A percentile compares a stretch with the other conserved stretches of the same genome.
These are phyloP conservation scores for Hydriomena furcata DNA, from an alignment of 2,888 invertebrate genomes.

Conservation along the genomic window DNA sequence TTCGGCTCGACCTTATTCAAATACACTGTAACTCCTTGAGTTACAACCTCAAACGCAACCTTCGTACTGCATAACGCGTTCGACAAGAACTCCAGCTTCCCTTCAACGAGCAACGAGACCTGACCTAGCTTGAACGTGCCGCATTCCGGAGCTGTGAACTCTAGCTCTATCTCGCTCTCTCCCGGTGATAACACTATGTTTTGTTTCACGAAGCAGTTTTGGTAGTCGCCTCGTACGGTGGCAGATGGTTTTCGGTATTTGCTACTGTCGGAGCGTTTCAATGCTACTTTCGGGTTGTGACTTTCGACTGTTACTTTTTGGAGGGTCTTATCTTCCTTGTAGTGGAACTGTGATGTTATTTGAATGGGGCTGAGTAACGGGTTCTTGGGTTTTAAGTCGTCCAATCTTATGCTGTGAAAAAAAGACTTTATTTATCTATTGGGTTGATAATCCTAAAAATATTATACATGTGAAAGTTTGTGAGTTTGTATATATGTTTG, in stretches of 20 bases:
- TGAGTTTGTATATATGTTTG: too few species aligned
- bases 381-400: constrained; percentile 85
- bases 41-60: constrained; percentile 82
- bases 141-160: constrained; percentile 84
- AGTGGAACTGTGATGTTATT: constrained; percentile 88
- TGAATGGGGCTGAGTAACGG: constrained; percentile 84
- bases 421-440: neutral
- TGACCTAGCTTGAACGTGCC: constrained; percentile 90
- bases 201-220: constrained; percentile 80
- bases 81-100: constrained; percentile 89
- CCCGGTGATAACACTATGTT: constrained; percentile 85
- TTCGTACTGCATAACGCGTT: constrained; percentile 81
- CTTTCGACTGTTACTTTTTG: constrained; percentile 90
- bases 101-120: constrained; percentile 85
- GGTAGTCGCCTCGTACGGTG: constrained; percentile 86
- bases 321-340: constrained; percentile 92
- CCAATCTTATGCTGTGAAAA: constrained; percentile 77
- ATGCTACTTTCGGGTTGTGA: constrained; percentile 84
- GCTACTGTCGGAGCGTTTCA: constrained; percentile 88
- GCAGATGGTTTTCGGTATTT: constrained; percentile 87
- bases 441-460: too few species aligned
- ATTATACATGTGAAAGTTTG: too few species aligned
- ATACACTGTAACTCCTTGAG: constrained; percentile 74
- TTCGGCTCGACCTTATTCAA: constrained; percentile 80
- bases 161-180: constrained; percentile 84